Evolutionary conservation across 2,113 vertebrate genomes (phyloP), one percentile per base, ranked within the genome.

Genomic region (Numida meleagris): DNA sequence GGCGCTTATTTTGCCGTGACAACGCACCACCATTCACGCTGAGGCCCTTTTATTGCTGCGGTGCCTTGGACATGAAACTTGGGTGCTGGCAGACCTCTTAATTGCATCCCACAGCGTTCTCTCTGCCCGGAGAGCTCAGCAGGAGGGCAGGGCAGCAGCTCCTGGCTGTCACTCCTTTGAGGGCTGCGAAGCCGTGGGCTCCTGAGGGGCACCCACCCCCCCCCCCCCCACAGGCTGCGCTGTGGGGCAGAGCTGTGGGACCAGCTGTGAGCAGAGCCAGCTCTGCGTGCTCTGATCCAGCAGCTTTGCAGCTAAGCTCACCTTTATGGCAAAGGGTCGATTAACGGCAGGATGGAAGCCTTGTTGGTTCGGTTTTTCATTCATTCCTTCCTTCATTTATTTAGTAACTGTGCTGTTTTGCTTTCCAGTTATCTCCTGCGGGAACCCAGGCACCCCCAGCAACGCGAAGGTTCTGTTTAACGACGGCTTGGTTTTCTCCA

Each of bases 391-490:
- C 4, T 53, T 16, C 27, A 12, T 27, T 16, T 27, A 16, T 17
- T 58, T 79, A 55, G 57, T 55, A 34, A 93, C 78, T 19, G 10
- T 25, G 3, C 15, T 34, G 0, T 73, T 94, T 89, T 92, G 55
- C 48, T 72, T 92, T 83, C 57, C 85, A 99, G 99, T 99, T 61
- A 97, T 99, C 85, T 99, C 99, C 34, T 99, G 99, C 88, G 99
- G 99, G 61, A 99, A 99, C 80, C 99, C 99, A 1, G 99, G 99
- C 74, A 99, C 99, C 2, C 99, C 99, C 72, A 98, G 98, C 88
- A 99, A 99, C 0, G 97, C 99, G 12, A 97, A 97, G 61, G 98
- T 99, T 36, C 75, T 98, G 67, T 98, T 98, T 94, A 99, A 99
- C 8, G 99, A 99, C 0, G 99, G 99, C 93, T 96, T 99, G 79